phyloP scores from a whole-genome alignment of 2,888 invertebrate species.

The Tridacna crocea region DNA sequence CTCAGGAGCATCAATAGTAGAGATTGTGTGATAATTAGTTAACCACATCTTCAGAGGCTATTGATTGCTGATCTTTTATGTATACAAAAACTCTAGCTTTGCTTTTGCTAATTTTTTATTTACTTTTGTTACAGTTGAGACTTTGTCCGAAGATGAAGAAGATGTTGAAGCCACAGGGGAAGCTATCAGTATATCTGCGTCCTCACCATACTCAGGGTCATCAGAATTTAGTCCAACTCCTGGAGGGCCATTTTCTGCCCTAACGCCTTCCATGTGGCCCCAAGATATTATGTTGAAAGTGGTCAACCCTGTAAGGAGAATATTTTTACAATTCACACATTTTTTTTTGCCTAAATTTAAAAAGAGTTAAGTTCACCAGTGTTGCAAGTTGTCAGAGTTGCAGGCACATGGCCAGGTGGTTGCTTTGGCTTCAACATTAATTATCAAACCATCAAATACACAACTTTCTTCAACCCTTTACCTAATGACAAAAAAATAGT shows the following conservation, averaged over 20 bases:
- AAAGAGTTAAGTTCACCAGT: no score
- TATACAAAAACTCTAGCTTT: no score
- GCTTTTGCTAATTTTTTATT: not conserved
- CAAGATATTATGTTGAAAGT: constrained; percentile 94
- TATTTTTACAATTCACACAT: no score
- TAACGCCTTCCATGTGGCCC: constrained; percentile 98
- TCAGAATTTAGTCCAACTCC: constrained; percentile 82
- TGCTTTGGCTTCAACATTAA: no score
- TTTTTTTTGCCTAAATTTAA: no score
- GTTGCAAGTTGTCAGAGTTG: no score
- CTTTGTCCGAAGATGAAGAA: constrained; percentile 90
- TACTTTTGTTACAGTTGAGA: constrained; percentile 81
- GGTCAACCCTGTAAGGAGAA: constrained; percentile 75
- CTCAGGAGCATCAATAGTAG: not conserved
- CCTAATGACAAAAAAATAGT: no score
- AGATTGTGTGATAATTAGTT: not conserved
- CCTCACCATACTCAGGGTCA: constrained; percentile 66
- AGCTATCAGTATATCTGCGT: constrained; percentile 88
- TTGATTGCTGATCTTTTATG: no score
- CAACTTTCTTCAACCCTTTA: no score
- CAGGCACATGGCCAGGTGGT: no score
- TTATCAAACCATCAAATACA: no score
- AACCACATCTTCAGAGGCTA: not conserved
- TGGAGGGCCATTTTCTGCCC: constrained; percentile 95
- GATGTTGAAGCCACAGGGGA: constrained; percentile 85